Evolutionary conservation across 2,797 vertebrate genomes (phyloP), one percentile per base, ranked within the genome.

Genomic region (Rhinoraja longicauda): DNA sequence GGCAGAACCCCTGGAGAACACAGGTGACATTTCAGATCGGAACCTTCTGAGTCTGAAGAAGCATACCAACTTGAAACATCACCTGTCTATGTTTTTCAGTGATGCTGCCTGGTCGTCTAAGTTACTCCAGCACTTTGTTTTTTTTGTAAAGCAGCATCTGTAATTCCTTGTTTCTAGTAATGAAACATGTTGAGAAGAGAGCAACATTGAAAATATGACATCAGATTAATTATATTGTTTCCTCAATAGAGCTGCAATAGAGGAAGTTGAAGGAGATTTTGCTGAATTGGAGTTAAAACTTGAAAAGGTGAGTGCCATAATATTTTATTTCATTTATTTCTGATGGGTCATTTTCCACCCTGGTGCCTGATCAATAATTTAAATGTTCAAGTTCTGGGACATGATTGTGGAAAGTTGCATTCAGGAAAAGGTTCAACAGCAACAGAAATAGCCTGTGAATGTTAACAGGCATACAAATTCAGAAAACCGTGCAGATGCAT

Each of bases 221-320:
- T 26, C 10, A 84, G 81, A 24, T 32, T 45, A 75, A 75, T 75
- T 81, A 45, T 76, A 57, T 81, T 93, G 19, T 93, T 92, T 93
- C 26, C 93, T 93, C 93, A 93, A 78, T 96, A 99, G 99, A 96
- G 98, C 99, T 93, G 97, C 97, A 94, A 96, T 99, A 96, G 98
- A 99, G 97, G 98, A 99, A 95, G 99, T 99, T 94, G 99, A 99
- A 96, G 98, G 98, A 93, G 98, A 99, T 96, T 98, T 99, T 95
- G 96, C 98, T 0, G 99, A 99, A 95, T 95, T 99, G 96, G 98
- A 99, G 95, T 96, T 98, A 94, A 99, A 99, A 95, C 97, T 99
- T 15, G 99, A 99, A 96, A 99, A 99, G 98, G 99, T 99, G 97
- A 97, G 96, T 96, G 95, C 94, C 73, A n/a, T 21, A 8, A 70